phyloP scores from a whole-genome alignment of 2,797 vertebrate genomes.

The Xiphorhynchus erythropygius region DNA sequence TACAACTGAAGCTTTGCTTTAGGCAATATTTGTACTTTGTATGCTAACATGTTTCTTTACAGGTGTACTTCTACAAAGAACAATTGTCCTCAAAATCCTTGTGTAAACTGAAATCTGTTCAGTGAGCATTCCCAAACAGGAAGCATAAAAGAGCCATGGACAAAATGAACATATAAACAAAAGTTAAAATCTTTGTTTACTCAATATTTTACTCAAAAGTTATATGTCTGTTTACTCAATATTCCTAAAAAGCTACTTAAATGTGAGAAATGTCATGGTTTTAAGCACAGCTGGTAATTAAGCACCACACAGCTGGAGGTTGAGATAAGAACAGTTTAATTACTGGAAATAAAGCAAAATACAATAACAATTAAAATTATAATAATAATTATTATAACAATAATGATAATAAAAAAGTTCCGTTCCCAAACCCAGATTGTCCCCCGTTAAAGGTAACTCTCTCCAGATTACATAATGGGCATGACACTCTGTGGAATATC shows the following conservation, averaged over 20 bases:
- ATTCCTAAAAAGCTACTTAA: background rate
- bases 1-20: background rate
- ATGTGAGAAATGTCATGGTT: background rate
- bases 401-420: background rate
- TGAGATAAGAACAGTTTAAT: background rate
- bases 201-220: background rate
- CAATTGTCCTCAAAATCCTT: background rate
- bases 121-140: background rate
- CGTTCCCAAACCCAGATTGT: background rate
- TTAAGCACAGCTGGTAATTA: background rate
- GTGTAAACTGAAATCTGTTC: background rate
- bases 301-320: too few species aligned
- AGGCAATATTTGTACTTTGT: background rate
- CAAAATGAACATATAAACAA: background rate
- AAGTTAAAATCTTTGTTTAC: background rate
- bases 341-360: background rate
- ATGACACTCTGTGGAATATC: background rate
- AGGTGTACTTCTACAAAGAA: background rate
- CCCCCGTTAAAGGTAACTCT: background rate
- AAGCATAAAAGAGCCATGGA: background rate
- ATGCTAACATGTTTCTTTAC: background rate
- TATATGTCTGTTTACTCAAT: background rate
- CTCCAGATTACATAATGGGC: background rate
- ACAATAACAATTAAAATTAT: background rate
- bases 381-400: background rate